phyloP scores from a whole-genome alignment of 2,113 vertebrate species.

The Channa maculata region DNA sequence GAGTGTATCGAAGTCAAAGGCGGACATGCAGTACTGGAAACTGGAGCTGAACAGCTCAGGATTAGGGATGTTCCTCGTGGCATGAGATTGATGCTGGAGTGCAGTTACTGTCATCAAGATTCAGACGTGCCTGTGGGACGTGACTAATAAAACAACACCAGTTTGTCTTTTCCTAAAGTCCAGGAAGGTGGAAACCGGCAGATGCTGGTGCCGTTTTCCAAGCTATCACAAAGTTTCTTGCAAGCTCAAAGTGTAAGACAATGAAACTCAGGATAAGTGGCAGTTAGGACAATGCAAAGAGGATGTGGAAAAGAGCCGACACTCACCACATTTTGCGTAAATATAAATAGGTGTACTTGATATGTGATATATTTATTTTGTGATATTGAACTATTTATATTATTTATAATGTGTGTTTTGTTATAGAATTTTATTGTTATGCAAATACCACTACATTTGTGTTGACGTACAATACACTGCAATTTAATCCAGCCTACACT shows the following conservation, averaged over 20 bases:
- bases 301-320: conserved; percentile 13
- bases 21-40: not conserved
- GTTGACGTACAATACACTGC: conserved; percentile 62
- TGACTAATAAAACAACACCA: not conserved
- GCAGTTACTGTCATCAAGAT: not conserved
- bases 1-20: fast-evolving
- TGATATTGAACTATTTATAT: conserved; percentile 57
- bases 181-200: not conserved
- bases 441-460: conserved; percentile 73
- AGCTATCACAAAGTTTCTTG: not conserved
- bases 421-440: conserved; percentile 20
- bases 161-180: conserved; percentile 3
- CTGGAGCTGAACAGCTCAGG: conserved; percentile 52
- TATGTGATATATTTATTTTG: conserved; percentile 61
- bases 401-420: conserved; percentile 41
- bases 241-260: not conserved
- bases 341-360: conserved; percentile 21
- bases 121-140: not conserved
- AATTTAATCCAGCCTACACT: conserved; percentile 5
- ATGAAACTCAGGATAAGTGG: conserved; percentile 8
- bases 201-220: not conserved
- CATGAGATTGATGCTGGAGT: conserved; percentile 10
- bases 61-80: conserved; percentile 76
- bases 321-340: conserved; percentile 20
- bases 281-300: conserved; percentile 4